A percentile compares a stretch with the other conserved stretches of the same genome.
Evolutionary conservation across 2,797 vertebrate species (phyloP).

Genomic region (Eleutherodactylus coqui): DNA sequence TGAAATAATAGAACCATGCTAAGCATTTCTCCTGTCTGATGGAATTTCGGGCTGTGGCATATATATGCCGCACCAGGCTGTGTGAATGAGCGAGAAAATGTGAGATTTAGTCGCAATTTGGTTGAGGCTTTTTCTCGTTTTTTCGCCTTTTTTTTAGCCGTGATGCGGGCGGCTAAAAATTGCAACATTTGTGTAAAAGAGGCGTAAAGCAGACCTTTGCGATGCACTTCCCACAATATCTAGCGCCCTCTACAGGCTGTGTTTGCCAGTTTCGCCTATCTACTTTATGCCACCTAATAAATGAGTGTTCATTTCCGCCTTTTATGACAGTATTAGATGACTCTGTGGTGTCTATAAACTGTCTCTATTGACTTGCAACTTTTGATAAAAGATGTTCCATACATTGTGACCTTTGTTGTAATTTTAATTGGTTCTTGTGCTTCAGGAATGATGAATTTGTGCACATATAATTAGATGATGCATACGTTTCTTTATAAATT

Average conservation of each 20-base stretch:
- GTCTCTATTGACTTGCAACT: neutral
- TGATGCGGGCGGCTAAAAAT: no score
- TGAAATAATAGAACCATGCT: no score
- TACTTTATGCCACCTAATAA: neutral
- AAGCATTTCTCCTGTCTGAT: no score
- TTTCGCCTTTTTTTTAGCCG: no score
- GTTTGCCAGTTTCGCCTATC: neutral
- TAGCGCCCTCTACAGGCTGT: neutral
- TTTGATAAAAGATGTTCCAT: constrained; percentile 18
- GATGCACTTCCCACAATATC: no score
- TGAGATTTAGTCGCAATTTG: no score
- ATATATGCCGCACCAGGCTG: no score
- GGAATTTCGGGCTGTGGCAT: no score
- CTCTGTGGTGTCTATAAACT: neutral
- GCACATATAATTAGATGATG: constrained; percentile 10
- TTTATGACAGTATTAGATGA: neutral
- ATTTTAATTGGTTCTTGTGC: constrained; percentile 28
- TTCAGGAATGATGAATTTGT: constrained; percentile 29
- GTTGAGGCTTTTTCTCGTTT: no score
- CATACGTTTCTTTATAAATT: constrained; percentile 17
- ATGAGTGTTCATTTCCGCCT: neutral
- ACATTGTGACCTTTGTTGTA: constrained; percentile 19
- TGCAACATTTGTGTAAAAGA: no score
- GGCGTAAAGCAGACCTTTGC: no score
- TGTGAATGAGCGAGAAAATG: no score